A percentile compares a stretch with the other conserved stretches of the same genome.
Conservation (phyloP, 2,113 vertebrate species). For the Triplophysa dalaica region DNA sequence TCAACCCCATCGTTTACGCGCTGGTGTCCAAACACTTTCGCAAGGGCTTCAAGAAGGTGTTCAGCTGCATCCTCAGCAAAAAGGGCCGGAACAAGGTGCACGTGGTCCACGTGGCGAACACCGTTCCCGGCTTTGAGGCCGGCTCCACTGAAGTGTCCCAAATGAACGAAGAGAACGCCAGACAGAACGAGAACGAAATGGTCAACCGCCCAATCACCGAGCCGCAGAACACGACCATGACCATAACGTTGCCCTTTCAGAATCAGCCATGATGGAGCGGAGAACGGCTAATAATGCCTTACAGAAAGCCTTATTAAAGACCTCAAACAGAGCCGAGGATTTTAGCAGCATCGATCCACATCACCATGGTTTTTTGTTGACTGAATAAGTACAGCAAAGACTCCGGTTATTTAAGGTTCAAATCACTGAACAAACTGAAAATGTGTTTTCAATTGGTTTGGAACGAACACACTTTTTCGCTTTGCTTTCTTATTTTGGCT, state of each 20-base stretch:
- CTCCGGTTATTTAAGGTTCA: slow-evolving; percentile 1
- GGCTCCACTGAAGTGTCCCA: slow-evolving; percentile 80
- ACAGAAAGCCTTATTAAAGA: slow-evolving; percentile 45
- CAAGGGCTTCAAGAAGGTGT: slow-evolving; percentile 88
- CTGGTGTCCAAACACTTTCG: slow-evolving; percentile 87
- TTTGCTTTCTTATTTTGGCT: not conserved
- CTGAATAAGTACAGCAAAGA: slow-evolving; percentile 6
- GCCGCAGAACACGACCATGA: slow-evolving; percentile 69
- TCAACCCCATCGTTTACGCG: slow-evolving; percentile 87
- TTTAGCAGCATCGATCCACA: slow-evolving; percentile 22
- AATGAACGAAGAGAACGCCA: slow-evolving; percentile 73
- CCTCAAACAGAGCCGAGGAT: slow-evolving; percentile 28
- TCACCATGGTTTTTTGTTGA: slow-evolving; percentile 13
- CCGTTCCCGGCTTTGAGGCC: slow-evolving; percentile 75
- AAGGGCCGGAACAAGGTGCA: slow-evolving; percentile 82
- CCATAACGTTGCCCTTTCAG: slow-evolving; percentile 69
- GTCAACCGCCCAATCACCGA: slow-evolving; percentile 62
- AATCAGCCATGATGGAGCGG: slow-evolving; percentile 62
- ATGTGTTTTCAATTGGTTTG: slow-evolving; percentile 18
- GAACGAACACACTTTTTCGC: slow-evolving; percentile 9
- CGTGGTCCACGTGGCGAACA: slow-evolving; percentile 75
- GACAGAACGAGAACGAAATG: slow-evolving; percentile 73
- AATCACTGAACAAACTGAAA: not conserved
- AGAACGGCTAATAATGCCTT: slow-evolving; percentile 26
- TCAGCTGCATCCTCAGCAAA: slow-evolving; percentile 83